These are phyloP conservation scores for Florisuga fusca DNA, from an alignment of 2,797 vertebrate genomes.

Conservation along the genomic window DNA sequence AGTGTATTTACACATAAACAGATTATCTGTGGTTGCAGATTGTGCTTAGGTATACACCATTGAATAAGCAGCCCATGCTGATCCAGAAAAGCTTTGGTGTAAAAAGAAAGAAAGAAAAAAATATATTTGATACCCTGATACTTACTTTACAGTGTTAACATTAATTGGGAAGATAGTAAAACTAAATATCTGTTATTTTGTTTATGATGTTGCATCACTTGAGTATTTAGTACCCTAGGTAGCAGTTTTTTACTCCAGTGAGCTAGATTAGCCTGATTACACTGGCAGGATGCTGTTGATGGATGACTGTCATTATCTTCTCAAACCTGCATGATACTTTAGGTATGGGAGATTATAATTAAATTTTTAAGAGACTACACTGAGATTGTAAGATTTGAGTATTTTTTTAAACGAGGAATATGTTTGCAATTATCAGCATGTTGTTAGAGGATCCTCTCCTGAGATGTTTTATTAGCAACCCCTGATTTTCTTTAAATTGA, in stretches of 20 bases:
- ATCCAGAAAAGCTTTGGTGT: neutral
- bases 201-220: constrained; percentile 55
- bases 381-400: constrained; percentile 75
- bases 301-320: constrained; percentile 84
- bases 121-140: constrained; percentile 8
- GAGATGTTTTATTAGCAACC: constrained; percentile 61
- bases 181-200: constrained; percentile 36
- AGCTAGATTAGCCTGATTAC: constrained; percentile 81
- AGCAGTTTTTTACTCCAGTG: constrained; percentile 67
- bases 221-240: constrained; percentile 63
- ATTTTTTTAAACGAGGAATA: constrained; percentile 42
- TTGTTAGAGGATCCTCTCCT: constrained; percentile 78
- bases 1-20: neutral
- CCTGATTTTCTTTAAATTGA: constrained; percentile 70
- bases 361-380: constrained; percentile 78
- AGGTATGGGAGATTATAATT: constrained; percentile 80
- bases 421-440: constrained; percentile 78
- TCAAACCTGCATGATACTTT: constrained; percentile 80
- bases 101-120: neutral
- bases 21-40: neutral
- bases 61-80: neutral
- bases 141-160: constrained; percentile 20
- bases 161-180: constrained; percentile 52
- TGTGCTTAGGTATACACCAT: neutral
- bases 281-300: constrained; percentile 80